phyloP scores from a whole-genome alignment of 1,140 invertebrate species.

The Megathymus violae region DNA sequence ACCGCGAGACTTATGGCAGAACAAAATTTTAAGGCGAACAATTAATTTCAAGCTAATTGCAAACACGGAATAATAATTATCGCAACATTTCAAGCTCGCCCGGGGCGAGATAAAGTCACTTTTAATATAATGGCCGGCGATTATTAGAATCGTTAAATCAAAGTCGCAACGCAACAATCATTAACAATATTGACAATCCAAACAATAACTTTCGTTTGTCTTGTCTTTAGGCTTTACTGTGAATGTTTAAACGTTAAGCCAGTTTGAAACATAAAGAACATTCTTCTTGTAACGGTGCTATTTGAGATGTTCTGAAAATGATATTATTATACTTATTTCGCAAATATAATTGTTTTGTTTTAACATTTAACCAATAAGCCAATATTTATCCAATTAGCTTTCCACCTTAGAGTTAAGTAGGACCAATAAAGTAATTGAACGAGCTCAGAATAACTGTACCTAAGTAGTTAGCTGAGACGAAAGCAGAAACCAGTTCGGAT shows the following conservation, averaged over 20 bases:
- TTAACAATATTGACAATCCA: slow-evolving; percentile 39
- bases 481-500: too few species aligned
- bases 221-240: slow-evolving; percentile 10
- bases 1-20: slow-evolving; percentile 16
- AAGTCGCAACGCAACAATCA: slow-evolving; percentile 38
- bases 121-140: slow-evolving; percentile 34
- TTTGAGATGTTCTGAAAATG: too few species aligned
- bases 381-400: too few species aligned
- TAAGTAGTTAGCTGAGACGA: too few species aligned
- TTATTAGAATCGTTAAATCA: slow-evolving; percentile 41
- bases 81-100: slow-evolving; percentile 19
- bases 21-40: slow-evolving; percentile 10
- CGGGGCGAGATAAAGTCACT: slow-evolving; percentile 35
- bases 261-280: neutral
- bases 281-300: neutral
- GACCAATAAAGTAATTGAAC: too few species aligned
- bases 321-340: too few species aligned
- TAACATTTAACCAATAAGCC: too few species aligned
- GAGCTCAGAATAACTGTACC: too few species aligned
- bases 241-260: neutral
- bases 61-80: slow-evolving; percentile 30
- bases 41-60: slow-evolving; percentile 30
- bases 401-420: too few species aligned
- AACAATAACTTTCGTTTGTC: slow-evolving; percentile 39
- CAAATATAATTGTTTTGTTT: too few species aligned